Base-by-base conservation (phyloP, 2,888 invertebrate species). In the Candidula unifasciata region DNA sequence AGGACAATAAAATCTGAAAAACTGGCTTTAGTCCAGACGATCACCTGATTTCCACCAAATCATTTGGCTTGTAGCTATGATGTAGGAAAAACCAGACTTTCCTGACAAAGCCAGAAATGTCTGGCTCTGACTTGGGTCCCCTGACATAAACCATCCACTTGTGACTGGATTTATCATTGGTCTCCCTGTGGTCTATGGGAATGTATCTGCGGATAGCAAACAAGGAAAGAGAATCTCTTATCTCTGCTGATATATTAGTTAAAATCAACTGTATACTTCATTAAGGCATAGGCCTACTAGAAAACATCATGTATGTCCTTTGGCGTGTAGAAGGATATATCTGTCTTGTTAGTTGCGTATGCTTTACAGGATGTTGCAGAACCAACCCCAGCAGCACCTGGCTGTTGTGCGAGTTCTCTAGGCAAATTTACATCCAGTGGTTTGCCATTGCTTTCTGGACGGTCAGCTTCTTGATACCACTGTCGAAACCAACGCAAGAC, bases 81-180 rank as follows among this genome's bases (percentile, higher is more conserved):
- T 98, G 97, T 82, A 98, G 94, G 88, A 96, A 95, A 91, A 97
- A 97, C 86, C 96, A 95, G 84, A 97, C 96, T 93, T 96, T 96
- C 76, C 95, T 95, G 6, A 97, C 95, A 90, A 96, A 95, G 77
- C 95, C 94, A 30, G 96, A 95, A 86, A 96, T 95, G 88, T 95
- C 95, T 37, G 95, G 95, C 86, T 94, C 94, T 44, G 95, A 95
- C 85, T 95, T 94, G 82, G 96, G 95, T 0, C 96, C 96, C 89
- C 97, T 95, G 2, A 97, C 96, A 94, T 97, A 98, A 83, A 97
- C 95, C 94, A 97, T 95, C 98, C 98, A 98, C 93, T 97, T 97
- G 94, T 98, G 97, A 13, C 96, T 97, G 0, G 96, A 95, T 35
- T 95, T 95, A 92, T 96, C 96, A 88, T 91, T 93, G 24, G 90